Base-by-base conservation (phyloP, 2,113 vertebrate species). In the Forbesichthys papilliferus region DNA sequence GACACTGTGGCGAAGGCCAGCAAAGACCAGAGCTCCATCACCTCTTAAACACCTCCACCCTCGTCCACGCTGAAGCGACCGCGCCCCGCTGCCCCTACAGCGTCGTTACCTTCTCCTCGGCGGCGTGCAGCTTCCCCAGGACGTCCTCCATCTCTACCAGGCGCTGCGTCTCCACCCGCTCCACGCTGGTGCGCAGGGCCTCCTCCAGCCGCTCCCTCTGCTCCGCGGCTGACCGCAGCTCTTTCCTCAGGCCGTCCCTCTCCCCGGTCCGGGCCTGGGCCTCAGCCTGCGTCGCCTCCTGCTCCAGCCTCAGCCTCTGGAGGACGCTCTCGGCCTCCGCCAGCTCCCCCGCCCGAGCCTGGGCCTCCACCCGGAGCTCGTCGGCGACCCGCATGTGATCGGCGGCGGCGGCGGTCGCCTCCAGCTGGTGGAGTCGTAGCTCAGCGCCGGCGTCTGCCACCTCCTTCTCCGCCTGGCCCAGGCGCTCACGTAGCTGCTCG, bases 111-210 rank as follows among this genome's bases (percentile, higher is more conserved):
- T 94, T 94, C 72, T 93, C 80, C 78, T 99, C 96, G 1, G 94
- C 92, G 68, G 93, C 90, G 87, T 98, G 96, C 13, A 99, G 87
- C 81, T 98, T 99, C 85, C 92, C 94, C 72, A 99, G 90, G 11
- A 94, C 87, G 42, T 99, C 98, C 84, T 99, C 97, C 95, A 99
- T 95, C 84, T 99, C 97, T 60, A 98, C 94, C n/a, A 98, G 94
- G 75, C 99, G 97, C 85, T 98, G 97, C 69, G 97, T 94, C 87
- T 98, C 97, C 0, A 89, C 86, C 47, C 79, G 93, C 78, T 99
- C 98, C 79, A 99, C 83, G 2, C 89, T 94, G 20, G 81, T 89
- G 58, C 91, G 91, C 33, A 97, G 69, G 9, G 81, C 88, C 57
- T 98, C 96, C 78, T 95, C 90, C 73, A 90, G 88, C 55, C 81